These are phyloP conservation scores for Lipotes vexillifer DNA, from an alignment of 2,113 vertebrate species.

Conservation along the genomic window DNA sequence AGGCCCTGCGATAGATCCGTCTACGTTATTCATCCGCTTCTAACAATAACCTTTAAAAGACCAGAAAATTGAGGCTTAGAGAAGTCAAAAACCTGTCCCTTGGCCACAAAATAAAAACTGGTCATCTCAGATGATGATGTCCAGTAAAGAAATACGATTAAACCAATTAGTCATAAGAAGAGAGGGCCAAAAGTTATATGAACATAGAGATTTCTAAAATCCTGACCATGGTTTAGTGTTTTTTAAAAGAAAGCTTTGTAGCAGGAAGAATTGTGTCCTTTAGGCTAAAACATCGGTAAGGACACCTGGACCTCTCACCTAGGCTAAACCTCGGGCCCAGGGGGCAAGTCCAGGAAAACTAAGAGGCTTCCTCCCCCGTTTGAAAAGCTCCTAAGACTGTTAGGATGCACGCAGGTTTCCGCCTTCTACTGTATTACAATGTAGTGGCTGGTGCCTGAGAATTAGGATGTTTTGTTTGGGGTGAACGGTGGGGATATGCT, in stretches of 20 bases:
- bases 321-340: neutral
- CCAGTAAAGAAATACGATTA: neutral
- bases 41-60: neutral
- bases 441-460: neutral
- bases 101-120: neutral
- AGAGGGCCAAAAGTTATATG: neutral
- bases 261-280: neutral
- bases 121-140: neutral
- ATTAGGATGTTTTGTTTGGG: neutral
- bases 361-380: neutral
- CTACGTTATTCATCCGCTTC: neutral
- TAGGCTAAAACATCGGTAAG: neutral
- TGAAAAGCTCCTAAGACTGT: neutral
- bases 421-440: neutral
- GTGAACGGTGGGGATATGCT: neutral
- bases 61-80: neutral
- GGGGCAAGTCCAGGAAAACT: neutral
- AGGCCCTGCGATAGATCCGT: accelerated
- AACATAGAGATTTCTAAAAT: neutral
- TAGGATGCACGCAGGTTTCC: neutral
- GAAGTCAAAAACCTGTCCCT: neutral
- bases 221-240: neutral
- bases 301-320: neutral
- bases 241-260: neutral
- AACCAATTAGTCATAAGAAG: neutral